A percentile compares a stretch with the other conserved stretches of the same genome.
phyloP scores from a whole-genome alignment of 2,888 invertebrate genomes.

The Cantharis flavilabris region DNA sequence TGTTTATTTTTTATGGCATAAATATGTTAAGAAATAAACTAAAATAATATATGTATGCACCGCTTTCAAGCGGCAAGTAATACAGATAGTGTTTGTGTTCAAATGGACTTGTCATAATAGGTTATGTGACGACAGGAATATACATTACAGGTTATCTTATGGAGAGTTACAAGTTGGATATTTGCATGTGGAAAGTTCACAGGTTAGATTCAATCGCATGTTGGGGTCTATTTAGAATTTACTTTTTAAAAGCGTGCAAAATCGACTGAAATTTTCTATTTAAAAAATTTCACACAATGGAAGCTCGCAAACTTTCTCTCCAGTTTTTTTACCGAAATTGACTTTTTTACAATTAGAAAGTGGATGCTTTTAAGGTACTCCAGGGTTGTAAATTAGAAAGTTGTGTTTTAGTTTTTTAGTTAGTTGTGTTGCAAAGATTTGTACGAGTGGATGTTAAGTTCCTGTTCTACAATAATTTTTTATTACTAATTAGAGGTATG shows the following conservation, averaged over 20 bases:
- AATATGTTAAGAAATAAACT: conserved; percentile 11
- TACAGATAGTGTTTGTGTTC: conserved; percentile 35
- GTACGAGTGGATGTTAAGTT: background rate
- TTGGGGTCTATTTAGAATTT: conserved; percentile 21
- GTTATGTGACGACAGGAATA: conserved; percentile 45
- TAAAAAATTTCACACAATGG: background rate
- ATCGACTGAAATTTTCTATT: background rate
- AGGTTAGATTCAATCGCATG: conserved; percentile 32
- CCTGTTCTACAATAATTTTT: too few species aligned
- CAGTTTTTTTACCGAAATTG: background rate
- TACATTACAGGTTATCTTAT: conserved; percentile 49
- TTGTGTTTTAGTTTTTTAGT: background rate
- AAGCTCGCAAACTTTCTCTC: background rate
- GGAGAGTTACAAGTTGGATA: conserved; percentile 47
- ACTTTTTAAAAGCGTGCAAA: background rate
- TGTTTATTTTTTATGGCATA: background rate
- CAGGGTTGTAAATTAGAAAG: background rate
- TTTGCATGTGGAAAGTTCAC: conserved; percentile 50
- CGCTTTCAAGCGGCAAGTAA: conserved; percentile 24
- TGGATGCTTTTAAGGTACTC: background rate
- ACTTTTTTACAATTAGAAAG: background rate
- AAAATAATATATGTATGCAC: conserved; percentile 28
- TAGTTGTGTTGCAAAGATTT: background rate
- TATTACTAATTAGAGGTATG: background rate
- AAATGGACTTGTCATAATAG: conserved; percentile 53